Evolutionary conservation across 2,797 vertebrate genomes (phyloP).

Genomic region (Pseudomugil tenellus): DNA sequence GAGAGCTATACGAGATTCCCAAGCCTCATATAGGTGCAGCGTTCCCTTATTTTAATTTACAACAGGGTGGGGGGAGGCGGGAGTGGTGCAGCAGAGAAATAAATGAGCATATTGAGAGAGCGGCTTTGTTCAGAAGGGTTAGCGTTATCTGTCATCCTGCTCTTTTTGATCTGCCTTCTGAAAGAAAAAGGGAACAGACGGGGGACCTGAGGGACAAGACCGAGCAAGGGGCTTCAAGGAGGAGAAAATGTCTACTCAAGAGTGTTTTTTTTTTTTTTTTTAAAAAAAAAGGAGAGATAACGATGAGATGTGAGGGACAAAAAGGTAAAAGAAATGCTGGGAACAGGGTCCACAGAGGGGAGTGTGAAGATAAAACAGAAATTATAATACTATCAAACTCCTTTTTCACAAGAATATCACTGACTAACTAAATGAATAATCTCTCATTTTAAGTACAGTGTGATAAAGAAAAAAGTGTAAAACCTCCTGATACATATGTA

Average conservation of each 20-base stretch:
- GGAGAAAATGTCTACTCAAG: conserved; percentile 20
- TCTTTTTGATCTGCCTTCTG: conserved; percentile 70
- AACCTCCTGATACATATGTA: conserved; percentile 27
- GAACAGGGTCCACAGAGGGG: conserved; percentile 22
- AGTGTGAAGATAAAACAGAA: conserved; percentile 26
- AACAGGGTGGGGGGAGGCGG: conserved; percentile 2
- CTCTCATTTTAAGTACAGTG: conserved; percentile 27
- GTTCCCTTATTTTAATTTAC: conserved; percentile 38
- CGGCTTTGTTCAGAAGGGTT: conserved; percentile 58
- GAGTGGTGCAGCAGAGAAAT: conserved; percentile 19
- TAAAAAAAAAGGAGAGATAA: neutral
- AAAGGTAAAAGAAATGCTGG: neutral
- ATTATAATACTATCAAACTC: conserved; percentile 37
- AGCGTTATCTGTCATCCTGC: conserved; percentile 65
- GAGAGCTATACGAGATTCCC: conserved; percentile 41
- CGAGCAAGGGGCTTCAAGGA: conserved; percentile 27
- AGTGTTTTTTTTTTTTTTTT: too few species aligned
- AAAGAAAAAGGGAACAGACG: conserved; percentile 53
- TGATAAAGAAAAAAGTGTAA: conserved; percentile 19
- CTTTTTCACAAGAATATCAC: conserved; percentile 38
- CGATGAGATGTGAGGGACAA: conserved; percentile 1
- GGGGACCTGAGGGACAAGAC: conserved; percentile 43
- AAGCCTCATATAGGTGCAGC: neutral
- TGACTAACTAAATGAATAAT: conserved; percentile 11
- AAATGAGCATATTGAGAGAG: conserved; percentile 58